Percentiles rank a stretch among this genome's conserved stretches.
Conservation (phyloP, 37 sponge, comb jelly and placozoan species). For the Chondrosia reniformis region DNA sequence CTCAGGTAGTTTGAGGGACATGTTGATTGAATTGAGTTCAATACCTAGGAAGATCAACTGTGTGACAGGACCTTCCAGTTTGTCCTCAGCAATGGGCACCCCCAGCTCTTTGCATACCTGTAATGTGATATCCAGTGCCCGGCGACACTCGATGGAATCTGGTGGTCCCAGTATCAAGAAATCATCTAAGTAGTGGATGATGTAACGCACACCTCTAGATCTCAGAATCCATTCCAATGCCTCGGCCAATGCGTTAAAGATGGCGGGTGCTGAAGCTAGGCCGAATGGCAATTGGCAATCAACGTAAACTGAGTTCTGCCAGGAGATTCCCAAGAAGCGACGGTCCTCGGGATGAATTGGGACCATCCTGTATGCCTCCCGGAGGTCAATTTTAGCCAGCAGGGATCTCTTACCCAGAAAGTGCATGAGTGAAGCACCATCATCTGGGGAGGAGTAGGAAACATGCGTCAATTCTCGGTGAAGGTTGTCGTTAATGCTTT, state of each 20-base stretch:
- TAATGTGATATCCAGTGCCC: background rate
- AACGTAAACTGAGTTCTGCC: conserved; percentile 1
- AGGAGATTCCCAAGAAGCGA: background rate
- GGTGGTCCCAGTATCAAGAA: conserved; percentile 8
- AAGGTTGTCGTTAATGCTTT: conserved; percentile 10
- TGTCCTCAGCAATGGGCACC: conserved; percentile 11
- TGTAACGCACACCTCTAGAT: background rate
- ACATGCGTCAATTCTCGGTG: conserved; percentile 13
- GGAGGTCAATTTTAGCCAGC: conserved; percentile 8
- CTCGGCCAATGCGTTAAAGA: conserved; percentile 6
- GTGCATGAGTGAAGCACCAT: background rate
- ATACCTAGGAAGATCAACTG: conserved; percentile 4
- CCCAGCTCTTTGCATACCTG: background rate
- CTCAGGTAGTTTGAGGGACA: conserved; percentile 1
- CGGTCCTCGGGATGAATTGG: conserved; percentile 12
- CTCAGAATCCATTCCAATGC: conserved; percentile 16
- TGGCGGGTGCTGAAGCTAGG: conserved; percentile 15
- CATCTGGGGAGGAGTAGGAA: background rate
- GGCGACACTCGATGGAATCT: background rate
- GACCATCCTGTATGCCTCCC: background rate
- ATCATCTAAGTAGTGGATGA: conserved; percentile 11
- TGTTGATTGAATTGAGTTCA: background rate
- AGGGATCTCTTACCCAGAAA: background rate
- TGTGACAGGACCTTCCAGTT: conserved; percentile 5
- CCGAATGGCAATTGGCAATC: conserved; percentile 19